phyloP scores from a whole-genome alignment of 2,888 invertebrate species.

The Antheraea assamensis region DNA sequence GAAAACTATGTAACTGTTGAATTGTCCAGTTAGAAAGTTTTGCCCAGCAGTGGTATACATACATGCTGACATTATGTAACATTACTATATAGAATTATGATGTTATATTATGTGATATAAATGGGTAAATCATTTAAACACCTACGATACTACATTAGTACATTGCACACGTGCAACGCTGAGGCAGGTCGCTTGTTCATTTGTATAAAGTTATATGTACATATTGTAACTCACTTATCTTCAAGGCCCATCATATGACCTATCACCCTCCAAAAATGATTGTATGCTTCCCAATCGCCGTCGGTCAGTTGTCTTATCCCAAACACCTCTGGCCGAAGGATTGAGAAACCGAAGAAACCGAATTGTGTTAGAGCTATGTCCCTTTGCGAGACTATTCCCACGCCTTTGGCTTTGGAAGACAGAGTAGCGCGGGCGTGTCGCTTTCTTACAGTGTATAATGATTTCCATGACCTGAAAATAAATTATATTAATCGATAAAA shows the following conservation, averaged over 20 bases:
- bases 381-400: conserved; percentile 87
- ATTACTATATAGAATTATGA: too few species aligned
- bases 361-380: conserved; percentile 94
- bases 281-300: conserved; percentile 87
- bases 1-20: too few species aligned
- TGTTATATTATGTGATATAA: too few species aligned
- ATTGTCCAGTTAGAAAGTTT: too few species aligned
- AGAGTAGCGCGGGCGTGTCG: conserved; percentile 85
- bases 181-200: neutral
- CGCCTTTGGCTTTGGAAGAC: conserved; percentile 63
- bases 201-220: neutral
- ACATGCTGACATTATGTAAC: too few species aligned
- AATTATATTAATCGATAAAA: neutral
- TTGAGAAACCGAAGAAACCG: conserved; percentile 90
- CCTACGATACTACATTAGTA: too few species aligned
- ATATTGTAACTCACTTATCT: conserved; percentile 81
- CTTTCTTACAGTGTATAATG: conserved; percentile 84
- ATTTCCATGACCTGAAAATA: conserved; percentile 84
- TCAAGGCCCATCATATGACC: conserved; percentile 92
- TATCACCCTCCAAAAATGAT: conserved; percentile 93
- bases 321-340: conserved; percentile 84
- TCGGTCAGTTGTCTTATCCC: conserved; percentile 83
- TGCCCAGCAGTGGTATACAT: too few species aligned
- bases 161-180: rapidly evolving
- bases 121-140: too few species aligned